Conservation (phyloP, 2,888 invertebrate genomes). For the Erynnis tages region DNA sequence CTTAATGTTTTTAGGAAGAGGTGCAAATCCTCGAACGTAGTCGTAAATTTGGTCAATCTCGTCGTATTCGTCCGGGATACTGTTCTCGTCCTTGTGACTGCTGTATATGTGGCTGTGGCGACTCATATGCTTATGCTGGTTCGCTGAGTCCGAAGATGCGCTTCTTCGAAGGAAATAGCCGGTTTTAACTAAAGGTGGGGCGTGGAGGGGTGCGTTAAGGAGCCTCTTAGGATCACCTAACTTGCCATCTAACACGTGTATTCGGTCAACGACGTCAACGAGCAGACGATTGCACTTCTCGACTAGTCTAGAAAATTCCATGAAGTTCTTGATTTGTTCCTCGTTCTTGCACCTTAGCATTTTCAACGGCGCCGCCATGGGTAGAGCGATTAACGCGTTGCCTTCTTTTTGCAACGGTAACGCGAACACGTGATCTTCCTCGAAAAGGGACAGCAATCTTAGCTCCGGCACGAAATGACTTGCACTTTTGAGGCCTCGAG, state of each 20-base stretch:
- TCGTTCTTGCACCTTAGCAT: slow-evolving; percentile 91
- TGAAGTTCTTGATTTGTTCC: slow-evolving; percentile 87
- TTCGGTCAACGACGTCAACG: slow-evolving; percentile 89
- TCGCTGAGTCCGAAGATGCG: slow-evolving; percentile 88
- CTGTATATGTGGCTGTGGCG: slow-evolving; percentile 79
- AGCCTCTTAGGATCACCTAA: slow-evolving; percentile 84
- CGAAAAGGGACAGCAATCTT: slow-evolving; percentile 90
- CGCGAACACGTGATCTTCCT: slow-evolving; percentile 93
- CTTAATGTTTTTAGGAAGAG: slow-evolving; percentile 90
- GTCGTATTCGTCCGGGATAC: slow-evolving; percentile 91
- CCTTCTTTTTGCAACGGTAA: slow-evolving; percentile 91
- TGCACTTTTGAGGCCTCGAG: slow-evolving; percentile 90
- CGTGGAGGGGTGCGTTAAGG: slow-evolving; percentile 65
- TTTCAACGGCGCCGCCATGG: slow-evolving; percentile 92
- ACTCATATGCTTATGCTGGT: slow-evolving; percentile 77
- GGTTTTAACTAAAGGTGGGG: slow-evolving; percentile 78
- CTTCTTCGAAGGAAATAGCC: slow-evolving; percentile 89
- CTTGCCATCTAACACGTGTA: slow-evolving; percentile 91
- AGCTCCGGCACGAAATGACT: slow-evolving; percentile 92
- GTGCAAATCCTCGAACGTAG: slow-evolving; percentile 96
- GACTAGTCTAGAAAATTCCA: slow-evolving; percentile 89
- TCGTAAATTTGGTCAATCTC: slow-evolving; percentile 98
- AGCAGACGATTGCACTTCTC: slow-evolving; percentile 89
- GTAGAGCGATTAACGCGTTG: slow-evolving; percentile 89
- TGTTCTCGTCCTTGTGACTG: slow-evolving; percentile 84